These are phyloP conservation scores for Nebria ingens DNA, from an alignment of 1,140 invertebrate genomes.

Conservation along the genomic window DNA sequence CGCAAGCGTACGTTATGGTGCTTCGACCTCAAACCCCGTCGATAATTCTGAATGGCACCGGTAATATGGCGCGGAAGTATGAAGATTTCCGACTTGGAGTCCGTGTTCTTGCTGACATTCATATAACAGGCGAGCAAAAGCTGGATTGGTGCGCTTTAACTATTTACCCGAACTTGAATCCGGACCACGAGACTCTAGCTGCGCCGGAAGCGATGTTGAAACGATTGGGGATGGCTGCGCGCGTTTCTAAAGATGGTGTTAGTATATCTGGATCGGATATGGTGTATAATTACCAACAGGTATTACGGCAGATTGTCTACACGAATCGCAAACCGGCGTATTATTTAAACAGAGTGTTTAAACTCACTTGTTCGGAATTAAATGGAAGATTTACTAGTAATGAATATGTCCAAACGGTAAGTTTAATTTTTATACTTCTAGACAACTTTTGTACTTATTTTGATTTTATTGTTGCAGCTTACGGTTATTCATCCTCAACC, in stretches of 20 bases:
- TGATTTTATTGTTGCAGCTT: slow-evolving; percentile 39
- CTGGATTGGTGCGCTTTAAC: slow-evolving; percentile 79
- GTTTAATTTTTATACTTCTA: slow-evolving; percentile 24
- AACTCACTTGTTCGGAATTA: slow-evolving; percentile 85
- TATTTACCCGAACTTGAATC: slow-evolving; percentile 88
- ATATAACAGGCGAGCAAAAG: slow-evolving; percentile 48
- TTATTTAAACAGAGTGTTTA: slow-evolving; percentile 89
- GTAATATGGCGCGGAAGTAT: slow-evolving; percentile 74
- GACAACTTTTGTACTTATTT: background rate
- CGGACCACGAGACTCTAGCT: slow-evolving; percentile 80
- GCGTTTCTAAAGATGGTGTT: slow-evolving; percentile 72
- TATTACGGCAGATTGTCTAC: slow-evolving; percentile 80
- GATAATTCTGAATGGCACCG: slow-evolving; percentile 72
- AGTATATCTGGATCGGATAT: slow-evolving; percentile 75
- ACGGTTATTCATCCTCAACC: slow-evolving; percentile 71
- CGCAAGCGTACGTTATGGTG: slow-evolving; percentile 80
- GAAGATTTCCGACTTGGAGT: slow-evolving; percentile 75
- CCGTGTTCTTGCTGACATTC: slow-evolving; percentile 71
- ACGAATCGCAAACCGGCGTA: slow-evolving; percentile 89
- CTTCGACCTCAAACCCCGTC: slow-evolving; percentile 73
- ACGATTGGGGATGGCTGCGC: slow-evolving; percentile 50
- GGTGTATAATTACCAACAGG: slow-evolving; percentile 74
- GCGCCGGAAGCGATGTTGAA: slow-evolving; percentile 65
- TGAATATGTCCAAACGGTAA: slow-evolving; percentile 84
- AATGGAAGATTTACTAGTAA: slow-evolving; percentile 89